phyloP scores from a whole-genome alignment of 2,797 vertebrate genomes.

The Bryconaethiops microstoma region DNA sequence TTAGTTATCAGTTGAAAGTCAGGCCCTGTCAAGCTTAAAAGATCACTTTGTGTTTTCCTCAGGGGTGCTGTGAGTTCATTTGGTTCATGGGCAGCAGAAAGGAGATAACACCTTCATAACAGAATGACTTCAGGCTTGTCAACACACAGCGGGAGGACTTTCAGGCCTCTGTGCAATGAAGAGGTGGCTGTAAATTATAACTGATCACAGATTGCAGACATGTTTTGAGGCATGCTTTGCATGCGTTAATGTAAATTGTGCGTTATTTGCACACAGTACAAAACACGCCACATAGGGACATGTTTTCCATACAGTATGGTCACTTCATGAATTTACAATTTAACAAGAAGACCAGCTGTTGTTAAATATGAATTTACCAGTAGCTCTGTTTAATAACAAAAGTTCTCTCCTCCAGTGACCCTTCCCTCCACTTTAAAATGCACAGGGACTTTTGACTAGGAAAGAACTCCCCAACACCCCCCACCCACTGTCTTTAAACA shows the following conservation, averaged over 20 bases:
- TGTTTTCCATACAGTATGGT: neutral
- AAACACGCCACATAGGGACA: neutral
- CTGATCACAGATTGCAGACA: neutral
- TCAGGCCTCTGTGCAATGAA: constrained; percentile 4
- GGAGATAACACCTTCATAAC: constrained; percentile 38
- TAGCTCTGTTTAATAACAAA: neutral
- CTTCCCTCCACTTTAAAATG: constrained; percentile 5
- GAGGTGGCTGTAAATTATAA: neutral
- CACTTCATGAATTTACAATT: neutral
- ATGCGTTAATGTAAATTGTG: neutral
- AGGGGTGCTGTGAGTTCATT: constrained; percentile 29
- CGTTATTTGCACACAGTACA: neutral
- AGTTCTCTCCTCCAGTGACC: constrained; percentile 3
- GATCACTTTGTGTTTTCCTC: constrained; percentile 29
- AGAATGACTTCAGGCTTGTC: constrained; percentile 34
- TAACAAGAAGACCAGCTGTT: neutral
- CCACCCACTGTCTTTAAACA: constrained; percentile 43
- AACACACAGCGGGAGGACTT: constrained; percentile 23
- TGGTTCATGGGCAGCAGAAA: constrained; percentile 39
- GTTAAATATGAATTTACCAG: neutral
- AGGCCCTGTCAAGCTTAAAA: neutral
- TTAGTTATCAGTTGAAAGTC: constrained; percentile 4
- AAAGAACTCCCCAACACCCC: constrained; percentile 48
- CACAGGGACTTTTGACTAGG: constrained; percentile 60
- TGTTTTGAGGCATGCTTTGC: neutral